A percentile compares a stretch with the other conserved stretches of the same genome.
Evolutionary conservation across 2,888 invertebrate species (phyloP).

Genomic region (Drosophila mayaguana): DNA sequence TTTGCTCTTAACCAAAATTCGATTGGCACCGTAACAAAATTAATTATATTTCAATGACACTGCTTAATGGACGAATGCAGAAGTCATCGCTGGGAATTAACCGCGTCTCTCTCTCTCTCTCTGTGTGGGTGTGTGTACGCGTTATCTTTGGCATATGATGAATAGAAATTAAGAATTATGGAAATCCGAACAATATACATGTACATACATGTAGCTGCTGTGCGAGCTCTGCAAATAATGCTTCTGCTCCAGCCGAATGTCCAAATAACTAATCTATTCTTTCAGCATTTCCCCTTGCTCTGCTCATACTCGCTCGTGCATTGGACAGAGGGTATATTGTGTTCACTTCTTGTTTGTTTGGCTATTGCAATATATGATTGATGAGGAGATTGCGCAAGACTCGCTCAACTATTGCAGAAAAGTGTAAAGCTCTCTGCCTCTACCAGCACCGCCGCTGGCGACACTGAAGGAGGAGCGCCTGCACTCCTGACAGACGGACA

Average conservation of each 20-base stretch:
- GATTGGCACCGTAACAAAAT: slow-evolving; percentile 64
- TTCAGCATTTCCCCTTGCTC: background rate
- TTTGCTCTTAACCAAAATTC: slow-evolving; percentile 56
- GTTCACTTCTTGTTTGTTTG: background rate
- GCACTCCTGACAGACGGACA: too few relatives aligned
- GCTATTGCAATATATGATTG: background rate
- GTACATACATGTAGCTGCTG: background rate
- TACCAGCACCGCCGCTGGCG: too few relatives aligned
- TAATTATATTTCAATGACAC: slow-evolving; percentile 70
- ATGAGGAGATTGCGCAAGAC: too few relatives aligned
- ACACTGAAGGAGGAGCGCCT: too few relatives aligned
- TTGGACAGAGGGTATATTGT: background rate
- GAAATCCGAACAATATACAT: slow-evolving; percentile 12
- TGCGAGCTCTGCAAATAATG: slow-evolving; percentile 33
- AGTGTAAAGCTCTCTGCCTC: too few relatives aligned
- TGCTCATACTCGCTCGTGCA: background rate
- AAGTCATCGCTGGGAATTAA: slow-evolving; percentile 10
- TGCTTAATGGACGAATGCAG: slow-evolving; percentile 51
- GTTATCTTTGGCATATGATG: slow-evolving; percentile 54
- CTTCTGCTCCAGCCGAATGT: background rate
- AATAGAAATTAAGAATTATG: slow-evolving; percentile 62
- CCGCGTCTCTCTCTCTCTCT: too few relatives aligned
- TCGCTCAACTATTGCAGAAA: too few relatives aligned
- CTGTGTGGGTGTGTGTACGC: background rate
- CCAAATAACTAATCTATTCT: background rate